Evolutionary conservation across 2,797 vertebrate genomes (phyloP), one percentile per base, ranked within the genome.

Genomic region (Myotis findleyi): DNA sequence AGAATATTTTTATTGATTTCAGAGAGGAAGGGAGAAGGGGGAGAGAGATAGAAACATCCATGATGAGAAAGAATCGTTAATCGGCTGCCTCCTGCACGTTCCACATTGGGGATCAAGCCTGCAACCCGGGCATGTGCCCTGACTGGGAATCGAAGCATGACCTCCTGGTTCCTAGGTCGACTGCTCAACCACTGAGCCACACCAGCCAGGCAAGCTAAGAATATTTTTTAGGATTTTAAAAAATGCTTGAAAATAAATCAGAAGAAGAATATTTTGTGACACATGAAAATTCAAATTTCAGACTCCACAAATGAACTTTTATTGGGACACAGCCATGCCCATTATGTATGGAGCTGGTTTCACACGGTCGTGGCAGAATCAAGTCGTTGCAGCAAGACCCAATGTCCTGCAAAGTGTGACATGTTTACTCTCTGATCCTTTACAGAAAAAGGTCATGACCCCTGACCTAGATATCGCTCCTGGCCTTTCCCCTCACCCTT

Each of bases 231-330:
- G 20, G 53, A 21, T 55, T 55, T 23, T 55, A 1, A 21, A 55
- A 86, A 73, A 44, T 53, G 47, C 38, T 44, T 69, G 79, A 88
- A 80, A 91, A 69, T 53, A 68, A 81, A 89, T 85, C 10, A 25
- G 77, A 71, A 89, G n/a, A 73, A 51, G 25, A 82, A 8, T 71
- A 55, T 55, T 81, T 44, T 86, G 36, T 83, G 71, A n/a, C 8
- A 51, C 5, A 3, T 44, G 33, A 89, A 96, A 82, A 83, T 87
- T 69, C 57, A 84, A 36, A 73, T 81, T 27, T 79, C 55, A 49
- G 17, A 36, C 30, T 59, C 68, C 36, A 84, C 44, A 44, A 44
- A 49, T 81, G 51, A 94, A 57, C 27, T 72, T 76, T 53, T 86
- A 33, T 51, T 73, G 82, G 64, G 57, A 36, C 27, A 51, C 12